Evolutionary conservation across 2,113 vertebrate genomes (phyloP).

Genomic region (Callionymus lyra): DNA sequence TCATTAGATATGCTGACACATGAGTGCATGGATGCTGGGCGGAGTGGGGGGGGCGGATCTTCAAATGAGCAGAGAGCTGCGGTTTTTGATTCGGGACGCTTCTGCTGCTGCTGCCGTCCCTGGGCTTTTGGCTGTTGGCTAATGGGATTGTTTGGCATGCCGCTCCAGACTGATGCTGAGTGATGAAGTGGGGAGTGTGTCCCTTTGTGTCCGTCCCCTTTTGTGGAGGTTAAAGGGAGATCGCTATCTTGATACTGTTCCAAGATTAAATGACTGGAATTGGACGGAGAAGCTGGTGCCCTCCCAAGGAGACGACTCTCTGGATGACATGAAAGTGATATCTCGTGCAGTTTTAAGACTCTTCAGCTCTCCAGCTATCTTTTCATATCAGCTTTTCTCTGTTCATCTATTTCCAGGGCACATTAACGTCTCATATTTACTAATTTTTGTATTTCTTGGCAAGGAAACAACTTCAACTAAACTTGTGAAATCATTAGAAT

Average conservation of each 20-base stretch:
- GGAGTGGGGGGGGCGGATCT: conserved; percentile 12
- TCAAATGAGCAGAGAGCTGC: conserved; percentile 24
- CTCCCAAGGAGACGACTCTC: conserved; percentile 39
- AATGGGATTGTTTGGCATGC: conserved; percentile 64
- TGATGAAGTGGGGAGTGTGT: conserved; percentile 46
- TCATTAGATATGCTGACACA: conserved; percentile 56
- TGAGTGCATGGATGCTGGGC: conserved; percentile 33
- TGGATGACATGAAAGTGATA: conserved; percentile 24
- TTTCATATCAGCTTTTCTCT: conserved; percentile 4
- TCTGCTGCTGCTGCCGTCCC: conserved; percentile 13
- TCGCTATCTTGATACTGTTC: conserved; percentile 54
- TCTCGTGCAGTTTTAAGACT: conserved; percentile 21
- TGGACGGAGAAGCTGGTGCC: conserved; percentile 28
- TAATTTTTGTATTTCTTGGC: no score
- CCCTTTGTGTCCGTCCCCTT: conserved; percentile 42
- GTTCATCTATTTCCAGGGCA: no score
- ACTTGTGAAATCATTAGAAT: no score
- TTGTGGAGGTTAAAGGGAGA: conserved; percentile 56
- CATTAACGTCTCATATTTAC: no score
- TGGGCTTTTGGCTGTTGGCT: conserved; percentile 26
- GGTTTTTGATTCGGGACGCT: conserved; percentile 28
- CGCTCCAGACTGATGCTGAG: conserved; percentile 39
- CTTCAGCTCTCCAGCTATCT: conserved; percentile 2
- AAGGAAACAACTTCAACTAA: no score
- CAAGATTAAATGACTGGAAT: conserved; percentile 60